Base-by-base conservation (phyloP, 1,140 invertebrate genomes). In the Monomorium pharaonis region DNA sequence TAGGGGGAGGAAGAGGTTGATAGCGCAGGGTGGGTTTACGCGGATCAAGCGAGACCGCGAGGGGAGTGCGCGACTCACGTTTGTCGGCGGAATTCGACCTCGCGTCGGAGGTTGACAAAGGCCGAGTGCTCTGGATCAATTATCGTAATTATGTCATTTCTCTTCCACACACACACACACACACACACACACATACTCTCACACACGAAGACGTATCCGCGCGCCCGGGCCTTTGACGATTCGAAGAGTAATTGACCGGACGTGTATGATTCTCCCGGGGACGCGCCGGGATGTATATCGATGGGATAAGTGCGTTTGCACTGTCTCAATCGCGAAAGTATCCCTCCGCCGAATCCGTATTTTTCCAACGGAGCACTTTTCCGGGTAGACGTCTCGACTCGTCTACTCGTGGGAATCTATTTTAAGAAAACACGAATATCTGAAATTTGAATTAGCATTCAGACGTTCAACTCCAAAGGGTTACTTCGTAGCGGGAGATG, bases 11-110 rank as follows among this genome's bases (percentile, higher is more conserved):
- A 60, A 18, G 49, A 27, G 54, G 67, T 77, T 65, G 86, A 62
- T 63, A 76, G 54, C 30, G 21, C 47, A 62, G 81, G 60, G 76
- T 78, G 60, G 51, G 49, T 85, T 88, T 72, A 69, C 70, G 56
- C 83, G 67, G 81, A 84, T 84, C 84, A 76, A 69, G 72, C 60
- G 54, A 49, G 42, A 77, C 37, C 49, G 56, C 81, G 42, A 21
- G 33, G 80, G 24, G 74, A 51, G 81, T 42, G 42, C 56, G 24
- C 54, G 77, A 85, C 30, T 75, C 24, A 54, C 87, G 85, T 88
- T 87, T 80, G 88, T 87, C 86, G 85, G 84, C 77, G 85, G 89
- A 84, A 91, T 88, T 90, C 89, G 89, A 90, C 78, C 89, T 90
- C 86, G 47, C 84, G 74, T 63, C n/a, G 56, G 56, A 44, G 49